Percentiles rank a stretch among this genome's conserved stretches.
phyloP scores from a whole-genome alignment of 2,888 invertebrate species.

The Apodemia mormo region DNA sequence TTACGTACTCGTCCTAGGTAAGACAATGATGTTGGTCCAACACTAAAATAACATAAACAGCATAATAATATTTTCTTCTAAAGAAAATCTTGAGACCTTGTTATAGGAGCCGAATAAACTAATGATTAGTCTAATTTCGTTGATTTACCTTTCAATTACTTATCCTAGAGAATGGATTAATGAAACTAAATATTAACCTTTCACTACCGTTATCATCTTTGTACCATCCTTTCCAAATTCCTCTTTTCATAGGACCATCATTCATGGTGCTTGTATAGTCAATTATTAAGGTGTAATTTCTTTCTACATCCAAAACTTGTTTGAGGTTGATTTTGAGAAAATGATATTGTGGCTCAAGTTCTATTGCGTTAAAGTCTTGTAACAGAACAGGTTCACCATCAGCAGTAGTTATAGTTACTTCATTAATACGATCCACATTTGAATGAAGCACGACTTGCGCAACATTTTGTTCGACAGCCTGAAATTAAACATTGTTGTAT shows the following conservation, averaged over 20 bases:
- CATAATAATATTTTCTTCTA: too few relatives aligned
- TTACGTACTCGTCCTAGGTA: too few relatives aligned
- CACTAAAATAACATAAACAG: too few relatives aligned
- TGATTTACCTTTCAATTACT: neutral
- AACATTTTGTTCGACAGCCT: slow-evolving; percentile 57
- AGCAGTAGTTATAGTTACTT: slow-evolving; percentile 42
- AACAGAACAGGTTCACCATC: slow-evolving; percentile 41
- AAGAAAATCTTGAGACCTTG: too few relatives aligned
- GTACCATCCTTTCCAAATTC: slow-evolving; percentile 73
- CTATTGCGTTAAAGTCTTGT: slow-evolving; percentile 38
- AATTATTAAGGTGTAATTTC: slow-evolving; percentile 67
- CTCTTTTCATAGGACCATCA: slow-evolving; percentile 71
- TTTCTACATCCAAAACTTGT: slow-evolving; percentile 45
- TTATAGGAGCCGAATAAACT: too few relatives aligned
- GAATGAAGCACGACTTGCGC: slow-evolving; percentile 72
- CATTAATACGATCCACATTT: slow-evolving; percentile 61
- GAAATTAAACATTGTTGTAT: slow-evolving; percentile 36
- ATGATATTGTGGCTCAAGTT: slow-evolving; percentile 62
- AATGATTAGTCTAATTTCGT: too few relatives aligned
- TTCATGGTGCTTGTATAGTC: slow-evolving; percentile 76
- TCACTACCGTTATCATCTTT: slow-evolving; percentile 55
- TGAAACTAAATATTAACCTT: slow-evolving; percentile 47
- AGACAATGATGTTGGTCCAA: too few relatives aligned
- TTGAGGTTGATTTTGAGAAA: slow-evolving; percentile 63
- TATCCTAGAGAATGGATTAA: neutral